phyloP scores from a whole-genome alignment of 2,888 invertebrate species.

The Lamproptera curius region DNA sequence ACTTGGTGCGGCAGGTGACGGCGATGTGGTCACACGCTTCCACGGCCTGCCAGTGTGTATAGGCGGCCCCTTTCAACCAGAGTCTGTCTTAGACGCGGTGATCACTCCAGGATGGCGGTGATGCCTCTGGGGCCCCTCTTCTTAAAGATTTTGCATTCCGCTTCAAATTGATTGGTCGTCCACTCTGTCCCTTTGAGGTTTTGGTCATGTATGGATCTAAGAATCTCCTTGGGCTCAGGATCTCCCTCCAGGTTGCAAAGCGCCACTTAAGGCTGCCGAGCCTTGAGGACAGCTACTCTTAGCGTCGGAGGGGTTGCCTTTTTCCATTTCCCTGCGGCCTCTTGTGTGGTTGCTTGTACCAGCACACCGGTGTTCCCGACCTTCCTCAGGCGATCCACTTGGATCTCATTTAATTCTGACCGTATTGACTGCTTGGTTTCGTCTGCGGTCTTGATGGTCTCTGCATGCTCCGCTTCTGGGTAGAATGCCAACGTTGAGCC shows the following conservation, averaged over 20 bases:
- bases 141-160: background rate
- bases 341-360: too few species aligned
- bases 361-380: too few species aligned
- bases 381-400: too few species aligned
- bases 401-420: too few species aligned
- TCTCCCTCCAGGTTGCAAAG: background rate
- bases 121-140: background rate
- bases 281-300: background rate
- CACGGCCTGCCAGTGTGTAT: conserved; percentile 22
- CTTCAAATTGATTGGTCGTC: background rate
- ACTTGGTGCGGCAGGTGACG: conserved; percentile 27
- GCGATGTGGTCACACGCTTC: conserved; percentile 18
- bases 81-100: background rate
- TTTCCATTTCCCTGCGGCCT: background rate
- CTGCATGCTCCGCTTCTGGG: too few species aligned
- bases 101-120: conserved; percentile 22
- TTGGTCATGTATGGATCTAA: background rate
- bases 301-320: conserved; percentile 3
- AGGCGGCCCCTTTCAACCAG: background rate
- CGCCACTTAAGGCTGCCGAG: too few species aligned
- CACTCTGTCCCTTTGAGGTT: too few species aligned
- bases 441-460: background rate
- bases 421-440: too few species aligned
- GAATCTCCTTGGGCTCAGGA: too few species aligned
- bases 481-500: background rate